phyloP scores from a whole-genome alignment of 2,113 vertebrate genomes.

The Damaliscus lunatus region DNA sequence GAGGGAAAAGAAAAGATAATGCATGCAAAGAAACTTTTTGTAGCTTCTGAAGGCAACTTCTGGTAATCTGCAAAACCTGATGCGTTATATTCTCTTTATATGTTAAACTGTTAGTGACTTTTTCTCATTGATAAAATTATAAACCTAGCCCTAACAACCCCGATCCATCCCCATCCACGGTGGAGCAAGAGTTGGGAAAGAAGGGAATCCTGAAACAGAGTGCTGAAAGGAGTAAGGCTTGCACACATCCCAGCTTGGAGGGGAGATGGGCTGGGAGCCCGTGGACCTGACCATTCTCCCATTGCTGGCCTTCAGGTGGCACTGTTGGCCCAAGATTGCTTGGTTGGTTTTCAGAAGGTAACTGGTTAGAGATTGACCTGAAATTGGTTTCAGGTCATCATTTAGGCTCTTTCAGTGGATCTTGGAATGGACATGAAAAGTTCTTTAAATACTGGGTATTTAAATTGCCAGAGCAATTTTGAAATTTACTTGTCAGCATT shows the following conservation, averaged over 20 bases:
- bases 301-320: constrained; percentile 60
- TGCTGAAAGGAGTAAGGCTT: neutral
- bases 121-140: neutral
- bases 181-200: neutral
- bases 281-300: neutral
- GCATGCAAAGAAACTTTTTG: neutral
- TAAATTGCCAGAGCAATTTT: neutral
- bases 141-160: neutral
- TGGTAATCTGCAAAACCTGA: neutral
- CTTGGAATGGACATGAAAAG: neutral
- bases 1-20: neutral
- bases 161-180: neutral
- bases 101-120: neutral
- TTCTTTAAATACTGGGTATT: neutral
- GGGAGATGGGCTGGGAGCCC: too few relatives aligned
- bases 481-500: neutral
- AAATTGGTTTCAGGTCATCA: neutral
- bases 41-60: neutral
- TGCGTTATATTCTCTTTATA: neutral
- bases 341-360: neutral
- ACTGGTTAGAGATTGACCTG: neutral
- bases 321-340: constrained; percentile 30
- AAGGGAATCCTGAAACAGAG: neutral
- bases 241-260: neutral
- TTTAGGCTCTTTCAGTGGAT: constrained; percentile 6